A percentile compares a stretch with the other conserved stretches of the same genome.
Evolutionary conservation across 1,140 invertebrate genomes (phyloP).

Genomic region (Sweltsa coloradensis): DNA sequence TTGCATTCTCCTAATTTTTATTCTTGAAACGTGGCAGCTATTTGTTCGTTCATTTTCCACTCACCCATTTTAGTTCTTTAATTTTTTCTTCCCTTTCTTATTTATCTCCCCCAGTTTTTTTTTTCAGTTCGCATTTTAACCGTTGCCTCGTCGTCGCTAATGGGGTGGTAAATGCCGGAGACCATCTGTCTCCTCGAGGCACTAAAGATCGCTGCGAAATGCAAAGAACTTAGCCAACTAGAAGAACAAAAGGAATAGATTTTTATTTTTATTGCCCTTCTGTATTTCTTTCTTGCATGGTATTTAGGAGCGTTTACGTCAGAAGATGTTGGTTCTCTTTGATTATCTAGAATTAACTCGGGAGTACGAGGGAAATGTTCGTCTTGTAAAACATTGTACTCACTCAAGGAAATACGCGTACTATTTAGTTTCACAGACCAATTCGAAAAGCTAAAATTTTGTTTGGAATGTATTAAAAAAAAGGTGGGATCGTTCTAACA

Average conservation of each 20-base stretch:
- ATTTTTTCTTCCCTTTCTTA: conserved; percentile 6
- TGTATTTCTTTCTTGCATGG: not conserved
- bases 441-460: too few species aligned
- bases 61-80: not conserved
- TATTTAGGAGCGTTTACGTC: not conserved
- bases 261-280: conserved; percentile 1
- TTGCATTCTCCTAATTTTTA: conserved; percentile 8
- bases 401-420: too few species aligned
- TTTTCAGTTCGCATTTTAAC: conserved; percentile 5
- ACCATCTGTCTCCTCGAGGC: conserved; percentile 4
- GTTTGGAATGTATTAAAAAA: too few species aligned
- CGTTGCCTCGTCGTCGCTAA: conserved; percentile 4
- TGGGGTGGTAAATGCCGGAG: conserved; percentile 8
- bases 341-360: not conserved
- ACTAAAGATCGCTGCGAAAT: not conserved
- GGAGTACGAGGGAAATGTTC: too few species aligned
- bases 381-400: too few species aligned
- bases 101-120: conserved; percentile 1
- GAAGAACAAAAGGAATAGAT: not conserved
- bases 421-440: too few species aligned
- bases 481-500: too few species aligned
- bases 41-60: conserved; percentile 4
- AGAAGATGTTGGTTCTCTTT: not conserved
- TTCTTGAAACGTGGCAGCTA: conserved; percentile 4
- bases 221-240: not conserved